Evolutionary conservation across 1,140 invertebrate species (phyloP).

Genomic region (Scaptomyza graminum): DNA sequence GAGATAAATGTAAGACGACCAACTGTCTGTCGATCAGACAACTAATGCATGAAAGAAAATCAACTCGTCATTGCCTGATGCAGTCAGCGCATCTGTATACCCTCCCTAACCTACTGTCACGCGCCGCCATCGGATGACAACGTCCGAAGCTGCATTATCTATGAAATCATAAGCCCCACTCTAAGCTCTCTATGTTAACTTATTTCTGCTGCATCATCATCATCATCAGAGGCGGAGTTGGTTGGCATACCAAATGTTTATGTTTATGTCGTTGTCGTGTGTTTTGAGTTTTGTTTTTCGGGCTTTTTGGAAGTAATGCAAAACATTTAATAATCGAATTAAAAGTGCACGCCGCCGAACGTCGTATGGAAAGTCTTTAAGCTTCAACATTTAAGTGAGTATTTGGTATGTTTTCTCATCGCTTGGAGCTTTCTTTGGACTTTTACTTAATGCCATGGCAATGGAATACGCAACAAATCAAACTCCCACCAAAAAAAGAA

Average conservation of each 20-base stretch:
- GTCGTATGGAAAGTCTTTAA: constrained; percentile 69
- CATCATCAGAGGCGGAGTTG: constrained; percentile 5
- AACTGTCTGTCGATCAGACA: constrained; percentile 7
- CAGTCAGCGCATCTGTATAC: constrained; percentile 10
- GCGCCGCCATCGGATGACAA: constrained; percentile 61
- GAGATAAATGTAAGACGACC: constrained; percentile 9
- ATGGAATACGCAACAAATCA: constrained; percentile 54
- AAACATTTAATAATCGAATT: constrained; percentile 81
- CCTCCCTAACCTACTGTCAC: constrained; percentile 48
- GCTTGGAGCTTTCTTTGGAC: constrained; percentile 66
- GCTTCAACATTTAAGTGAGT: constrained; percentile 38
- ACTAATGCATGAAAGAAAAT: constrained; percentile 77
- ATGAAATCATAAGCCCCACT: constrained; percentile 34
- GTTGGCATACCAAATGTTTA: constrained; percentile 26
- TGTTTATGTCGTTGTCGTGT: constrained; percentile 41
- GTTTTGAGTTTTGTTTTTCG: constrained; percentile 23
- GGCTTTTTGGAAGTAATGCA: constrained; percentile 71
- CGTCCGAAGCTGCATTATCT: constrained; percentile 58
- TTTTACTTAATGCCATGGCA: constrained; percentile 70
- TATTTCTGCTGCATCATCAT: constrained; percentile 66
- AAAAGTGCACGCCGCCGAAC: constrained; percentile 63
- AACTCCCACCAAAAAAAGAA: constrained; percentile 53
- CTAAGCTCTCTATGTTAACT: constrained; percentile 6
- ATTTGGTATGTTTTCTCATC: constrained; percentile 51
- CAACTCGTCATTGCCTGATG: constrained; percentile 74